Evolutionary conservation across 2,888 invertebrate species (phyloP), one percentile per base, ranked within the genome.

Genomic region (Melanostoma mellinum): DNA sequence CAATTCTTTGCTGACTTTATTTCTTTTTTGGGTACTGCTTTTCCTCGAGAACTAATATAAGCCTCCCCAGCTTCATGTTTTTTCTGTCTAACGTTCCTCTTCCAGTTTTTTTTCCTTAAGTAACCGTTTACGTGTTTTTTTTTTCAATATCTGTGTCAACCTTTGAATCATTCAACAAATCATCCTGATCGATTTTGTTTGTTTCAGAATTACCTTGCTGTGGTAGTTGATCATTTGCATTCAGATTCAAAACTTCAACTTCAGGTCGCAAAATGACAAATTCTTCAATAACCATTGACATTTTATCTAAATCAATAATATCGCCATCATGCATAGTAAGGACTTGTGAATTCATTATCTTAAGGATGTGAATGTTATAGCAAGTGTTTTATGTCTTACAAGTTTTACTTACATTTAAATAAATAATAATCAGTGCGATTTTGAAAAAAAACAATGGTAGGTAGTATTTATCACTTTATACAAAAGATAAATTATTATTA

Each of bases 291-390:
- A 50, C 9, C 3, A 32, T 8, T 50, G 4, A 50, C 20, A 20
- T 20, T 20, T 50, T 20, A 20, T 20, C 1, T 20, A 20, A 20
- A 20, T 20, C 20, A 20, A 20, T 20, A 20, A 20, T 20, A n/a
- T 50, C 50, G 2, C 50, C 50, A 6, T 50, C 50, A 32, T 50
- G 30, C 50, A 50, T 50, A 32, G 50, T 32, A 50, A 50, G 30
- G 30, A 32, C 3, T 50, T 50, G 30, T 5, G 30, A 48, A 48
- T 48, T 3, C 6, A 50, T 50, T 8, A 50, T 3, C 32, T 50
- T 32, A 32, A 32, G 20, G 20, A 20, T 20, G 20, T 1, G 20
- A 20, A 20, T 20, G 20, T 20, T 20, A 20, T 20, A 20, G 20
- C 20, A 20, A 20, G 20, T 20, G 20, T 20, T 20, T 20, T 20